phyloP scores from a whole-genome alignment of 2,113 vertebrate species.

The Mastomys coucha region DNA sequence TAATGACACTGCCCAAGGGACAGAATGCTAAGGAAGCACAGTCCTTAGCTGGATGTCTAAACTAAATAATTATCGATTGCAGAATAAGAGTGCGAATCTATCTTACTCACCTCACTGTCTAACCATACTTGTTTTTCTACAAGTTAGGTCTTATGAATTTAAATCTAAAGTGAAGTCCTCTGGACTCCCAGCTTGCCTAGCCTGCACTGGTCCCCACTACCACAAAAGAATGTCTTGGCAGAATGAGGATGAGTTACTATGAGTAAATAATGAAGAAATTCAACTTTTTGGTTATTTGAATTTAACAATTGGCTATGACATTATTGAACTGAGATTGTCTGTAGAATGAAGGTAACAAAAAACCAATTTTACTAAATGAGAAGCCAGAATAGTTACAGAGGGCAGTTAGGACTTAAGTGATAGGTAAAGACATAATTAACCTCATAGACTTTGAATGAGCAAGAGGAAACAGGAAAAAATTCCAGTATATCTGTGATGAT shows the following conservation, averaged over 20 bases:
- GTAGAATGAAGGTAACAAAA: background rate
- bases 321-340: background rate
- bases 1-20: background rate
- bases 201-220: background rate
- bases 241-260: background rate
- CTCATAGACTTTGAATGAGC: background rate
- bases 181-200: background rate
- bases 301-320: background rate
- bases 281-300: background rate
- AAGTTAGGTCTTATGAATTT: background rate
- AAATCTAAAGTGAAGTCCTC: background rate
- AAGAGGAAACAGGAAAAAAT: background rate
- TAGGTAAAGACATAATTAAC: constrained; percentile 30
- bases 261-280: constrained; percentile 38
- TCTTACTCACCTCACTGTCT: background rate
- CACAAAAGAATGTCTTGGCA: background rate
- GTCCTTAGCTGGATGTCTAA: background rate
- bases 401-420: background rate
- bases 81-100: background rate
- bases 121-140: background rate
- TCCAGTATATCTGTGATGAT: background rate
- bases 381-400: constrained; percentile 3
- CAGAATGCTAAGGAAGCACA: background rate
- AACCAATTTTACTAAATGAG: background rate
- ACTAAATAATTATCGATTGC: background rate